phyloP scores from a whole-genome alignment of 2,797 vertebrate genomes.

The Sebastes taczanowskii region DNA sequence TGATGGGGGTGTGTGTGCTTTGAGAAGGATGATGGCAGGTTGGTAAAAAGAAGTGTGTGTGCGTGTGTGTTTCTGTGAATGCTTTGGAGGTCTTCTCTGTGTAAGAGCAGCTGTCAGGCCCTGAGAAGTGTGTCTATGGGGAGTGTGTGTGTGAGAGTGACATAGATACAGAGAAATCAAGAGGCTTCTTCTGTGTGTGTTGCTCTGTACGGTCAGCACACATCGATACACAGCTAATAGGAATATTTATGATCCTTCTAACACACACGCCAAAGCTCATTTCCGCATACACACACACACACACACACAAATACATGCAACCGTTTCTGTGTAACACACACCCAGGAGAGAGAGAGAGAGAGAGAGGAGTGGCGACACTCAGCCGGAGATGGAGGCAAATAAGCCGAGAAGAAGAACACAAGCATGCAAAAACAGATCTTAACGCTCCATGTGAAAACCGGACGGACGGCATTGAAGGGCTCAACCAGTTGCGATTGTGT shows the following conservation, averaged over 20 bases:
- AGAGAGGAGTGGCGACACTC: conserved; percentile 3
- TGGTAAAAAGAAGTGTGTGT: conserved; percentile 5
- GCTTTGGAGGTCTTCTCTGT: conserved; percentile 33
- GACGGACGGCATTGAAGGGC: conserved; percentile 28
- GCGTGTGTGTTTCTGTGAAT: conserved; percentile 2
- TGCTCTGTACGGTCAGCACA: conserved; percentile 37
- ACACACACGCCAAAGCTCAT: conserved; percentile 8
- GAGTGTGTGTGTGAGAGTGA: conserved; percentile 13
- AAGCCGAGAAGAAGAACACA: conserved; percentile 2
- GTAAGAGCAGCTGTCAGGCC: conserved; percentile 56
- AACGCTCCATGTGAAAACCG: conserved; percentile 31
- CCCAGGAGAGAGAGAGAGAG: conserved; percentile 1
- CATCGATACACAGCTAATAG: conserved; percentile 40
- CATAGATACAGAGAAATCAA: conserved; percentile 19
- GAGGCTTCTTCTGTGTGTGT: conserved; percentile 5
- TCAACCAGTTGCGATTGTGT: conserved; percentile 50
- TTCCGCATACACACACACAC: not conserved
- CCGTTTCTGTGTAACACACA: not conserved
- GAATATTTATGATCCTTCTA: conserved; percentile 61
- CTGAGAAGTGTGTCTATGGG: conserved; percentile 21
- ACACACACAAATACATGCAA: conserved; percentile 6
- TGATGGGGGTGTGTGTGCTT: not conserved
- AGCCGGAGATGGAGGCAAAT: conserved; percentile 22
- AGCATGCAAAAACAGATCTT: conserved; percentile 50
- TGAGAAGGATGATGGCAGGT: not conserved